Percentiles rank a stretch among this genome's conserved stretches.
Conservation (phyloP, 2,888 invertebrate genomes). For the Cephus pygmeus region DNA sequence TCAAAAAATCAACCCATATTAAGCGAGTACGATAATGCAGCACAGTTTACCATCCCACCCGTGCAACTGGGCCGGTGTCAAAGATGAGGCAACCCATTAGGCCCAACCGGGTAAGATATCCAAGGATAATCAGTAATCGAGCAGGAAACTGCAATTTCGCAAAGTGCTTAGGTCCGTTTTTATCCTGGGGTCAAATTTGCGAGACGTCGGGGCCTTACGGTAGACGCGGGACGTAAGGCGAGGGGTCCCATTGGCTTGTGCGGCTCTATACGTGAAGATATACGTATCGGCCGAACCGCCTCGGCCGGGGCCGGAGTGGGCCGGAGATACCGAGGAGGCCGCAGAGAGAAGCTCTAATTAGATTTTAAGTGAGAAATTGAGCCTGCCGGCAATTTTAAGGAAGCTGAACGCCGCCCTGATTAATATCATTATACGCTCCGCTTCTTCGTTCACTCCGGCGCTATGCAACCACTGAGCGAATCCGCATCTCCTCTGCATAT, state of each 20-base stretch:
- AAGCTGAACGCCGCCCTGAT: slow-evolving; percentile 64
- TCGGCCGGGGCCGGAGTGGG: slow-evolving; percentile 17
- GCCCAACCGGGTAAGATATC: slow-evolving; percentile 7
- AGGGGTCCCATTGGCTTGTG: slow-evolving; percentile 26
- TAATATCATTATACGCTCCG: slow-evolving; percentile 61
- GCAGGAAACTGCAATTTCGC: slow-evolving; percentile 62
- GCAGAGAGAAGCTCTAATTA: slow-evolving; percentile 60
- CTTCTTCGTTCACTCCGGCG: neutral
- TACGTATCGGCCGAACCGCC: slow-evolving; percentile 17
- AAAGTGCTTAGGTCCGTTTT: slow-evolving; percentile 56
- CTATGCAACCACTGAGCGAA: too few relatives aligned
- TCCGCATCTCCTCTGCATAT: too few relatives aligned
- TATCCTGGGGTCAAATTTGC: slow-evolving; percentile 56
- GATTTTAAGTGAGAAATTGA: slow-evolving; percentile 66
- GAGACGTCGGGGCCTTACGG: slow-evolving; percentile 28
- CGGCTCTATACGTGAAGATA: slow-evolving; percentile 11
- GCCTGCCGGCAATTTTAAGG: slow-evolving; percentile 66
- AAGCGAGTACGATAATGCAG: neutral
- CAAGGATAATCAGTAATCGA: slow-evolving; percentile 25
- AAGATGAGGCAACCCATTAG: slow-evolving; percentile 2
- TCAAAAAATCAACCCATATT: neutral
- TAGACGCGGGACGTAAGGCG: too few relatives aligned
- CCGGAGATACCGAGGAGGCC: slow-evolving; percentile 22
- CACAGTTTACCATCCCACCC: neutral
- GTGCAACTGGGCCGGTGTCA: neutral